Evolutionary conservation across 2,888 invertebrate species (phyloP).

Genomic region (Nymphalis c-album): DNA sequence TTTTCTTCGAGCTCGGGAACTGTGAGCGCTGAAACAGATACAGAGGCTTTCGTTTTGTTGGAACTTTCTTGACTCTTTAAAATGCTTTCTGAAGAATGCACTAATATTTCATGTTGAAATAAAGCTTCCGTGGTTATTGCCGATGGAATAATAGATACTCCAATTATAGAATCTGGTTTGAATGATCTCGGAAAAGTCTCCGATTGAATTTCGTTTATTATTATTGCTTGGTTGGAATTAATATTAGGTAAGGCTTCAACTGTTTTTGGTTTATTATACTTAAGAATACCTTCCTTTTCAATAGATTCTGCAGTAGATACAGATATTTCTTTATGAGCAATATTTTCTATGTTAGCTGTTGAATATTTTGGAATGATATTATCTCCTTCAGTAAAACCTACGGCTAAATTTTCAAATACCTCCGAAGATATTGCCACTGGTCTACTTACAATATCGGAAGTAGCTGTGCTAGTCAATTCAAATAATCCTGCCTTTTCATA

Average conservation of each 20-base stretch:
- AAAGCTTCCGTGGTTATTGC: slow-evolving; percentile 81
- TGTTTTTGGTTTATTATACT: slow-evolving; percentile 43
- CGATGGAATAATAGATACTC: slow-evolving; percentile 61
- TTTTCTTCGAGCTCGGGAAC: slow-evolving; percentile 82
- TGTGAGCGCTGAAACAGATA: slow-evolving; percentile 74
- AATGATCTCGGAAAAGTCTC: slow-evolving; percentile 66
- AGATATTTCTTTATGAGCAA: slow-evolving; percentile 78
- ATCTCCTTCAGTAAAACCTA: slow-evolving; percentile 51
- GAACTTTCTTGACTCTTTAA: slow-evolving; percentile 48
- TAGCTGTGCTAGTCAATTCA: slow-evolving; percentile 57
- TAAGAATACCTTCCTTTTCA: slow-evolving; percentile 79
- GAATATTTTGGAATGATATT: slow-evolving; percentile 45
- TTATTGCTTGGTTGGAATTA: slow-evolving; percentile 70
- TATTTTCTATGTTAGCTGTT: slow-evolving; percentile 77
- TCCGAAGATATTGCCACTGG: slow-evolving; percentile 79
- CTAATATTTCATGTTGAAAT: slow-evolving; percentile 78
- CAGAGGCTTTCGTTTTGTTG: slow-evolving; percentile 64
- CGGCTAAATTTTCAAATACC: slow-evolving; percentile 64
- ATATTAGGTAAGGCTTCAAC: slow-evolving; percentile 51
- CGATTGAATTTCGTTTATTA: slow-evolving; percentile 75
- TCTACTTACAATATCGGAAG: slow-evolving; percentile 68
- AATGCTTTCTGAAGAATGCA: slow-evolving; percentile 71
- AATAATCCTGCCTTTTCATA: slow-evolving; percentile 42
- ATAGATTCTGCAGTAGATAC: slow-evolving; percentile 76
- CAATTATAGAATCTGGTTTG: slow-evolving; percentile 49